Conservation (phyloP, 2,797 vertebrate genomes). For the Dendrocincla tyrannina region DNA sequence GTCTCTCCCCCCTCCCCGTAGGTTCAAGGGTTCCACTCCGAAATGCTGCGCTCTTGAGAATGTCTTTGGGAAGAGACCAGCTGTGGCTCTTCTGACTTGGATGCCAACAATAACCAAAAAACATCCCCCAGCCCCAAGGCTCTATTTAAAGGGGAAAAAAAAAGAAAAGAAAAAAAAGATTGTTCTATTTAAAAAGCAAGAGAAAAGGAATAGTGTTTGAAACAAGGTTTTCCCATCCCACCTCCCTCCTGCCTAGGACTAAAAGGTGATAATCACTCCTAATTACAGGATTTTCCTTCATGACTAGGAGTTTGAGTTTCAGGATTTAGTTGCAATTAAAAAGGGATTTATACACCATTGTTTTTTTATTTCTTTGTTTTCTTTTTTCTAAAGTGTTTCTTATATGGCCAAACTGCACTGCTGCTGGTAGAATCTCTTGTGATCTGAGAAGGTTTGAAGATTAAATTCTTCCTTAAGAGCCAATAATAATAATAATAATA, state of each 20-base stretch:
- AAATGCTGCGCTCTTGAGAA: conserved; percentile 30
- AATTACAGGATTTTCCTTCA: conserved; percentile 43
- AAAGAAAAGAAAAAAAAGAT: neutral
- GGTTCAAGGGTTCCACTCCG: conserved; percentile 9
- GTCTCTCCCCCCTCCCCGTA: neutral
- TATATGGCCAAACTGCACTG: neutral
- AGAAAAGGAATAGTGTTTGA: conserved; percentile 3
- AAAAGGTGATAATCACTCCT: conserved; percentile 43
- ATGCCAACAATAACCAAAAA: neutral
- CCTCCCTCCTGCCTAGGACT: conserved; percentile 57
- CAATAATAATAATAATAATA: neutral
- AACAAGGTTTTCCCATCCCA: conserved; percentile 26
- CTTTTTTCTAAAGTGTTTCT: conserved; percentile 33
- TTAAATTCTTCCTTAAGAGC: conserved; percentile 30
- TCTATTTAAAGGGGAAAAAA: neutral
- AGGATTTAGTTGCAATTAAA: conserved; percentile 22
- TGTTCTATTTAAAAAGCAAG: neutral
- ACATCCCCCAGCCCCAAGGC: neutral
- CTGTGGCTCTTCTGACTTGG: conserved; percentile 11
- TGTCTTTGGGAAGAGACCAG: neutral
- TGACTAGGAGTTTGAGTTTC: conserved; percentile 55
- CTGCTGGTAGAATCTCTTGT: conserved; percentile 50
- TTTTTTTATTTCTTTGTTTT: conserved; percentile 61
- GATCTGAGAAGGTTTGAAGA: conserved; percentile 59
- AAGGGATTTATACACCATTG: conserved; percentile 20